Evolutionary conservation across 2,797 vertebrate genomes (phyloP), one percentile per base, ranked within the genome.

Genomic region (Cuculus canorus): DNA sequence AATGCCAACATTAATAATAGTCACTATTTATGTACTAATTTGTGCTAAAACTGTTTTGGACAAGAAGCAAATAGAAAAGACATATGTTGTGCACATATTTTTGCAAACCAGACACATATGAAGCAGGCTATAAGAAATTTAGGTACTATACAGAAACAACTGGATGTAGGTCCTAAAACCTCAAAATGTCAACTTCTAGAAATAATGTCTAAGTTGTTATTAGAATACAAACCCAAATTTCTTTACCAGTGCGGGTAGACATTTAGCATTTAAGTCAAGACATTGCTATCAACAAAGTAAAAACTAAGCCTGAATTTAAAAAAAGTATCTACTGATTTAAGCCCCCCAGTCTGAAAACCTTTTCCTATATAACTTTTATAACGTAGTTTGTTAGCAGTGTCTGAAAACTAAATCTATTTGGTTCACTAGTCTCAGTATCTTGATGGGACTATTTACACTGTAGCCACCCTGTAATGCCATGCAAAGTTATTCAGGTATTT

Each of bases 1-100:
- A 95, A 94, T 75, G 88, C 27, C 81, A 96, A 75, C 66, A 89
- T 93, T 94, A 96, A 83, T 94, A 95, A 91, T 48, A 93, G 68
- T 92, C 60, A 87, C 48, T 85, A 57, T 86, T 94, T 92, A 73
- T 75, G 48, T 54, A 85, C 45, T 82, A 86, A 82, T 95, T 90
- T 90, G 32, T 77, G 30, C 75, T 88, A 80, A 92, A 92, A 82
- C 33, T 48, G 57, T 90, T 95, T 93, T 8, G 33, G 41, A 85
- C 64, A 82, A 88, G 47, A 87, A 91, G 39, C 43, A 92, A 89
- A 95, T 16, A 82, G 61, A 82, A 88, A 86, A 91, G 25, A 82
- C 35, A 56, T 86, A 77, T 52, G 72, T 64, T 79, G 47, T 43
- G 37, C 56, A 88, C 21, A n/a, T 63, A 77, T 72, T 92, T 92